Base-by-base conservation (phyloP, 2,113 vertebrate species). In the Elachura formosa region DNA sequence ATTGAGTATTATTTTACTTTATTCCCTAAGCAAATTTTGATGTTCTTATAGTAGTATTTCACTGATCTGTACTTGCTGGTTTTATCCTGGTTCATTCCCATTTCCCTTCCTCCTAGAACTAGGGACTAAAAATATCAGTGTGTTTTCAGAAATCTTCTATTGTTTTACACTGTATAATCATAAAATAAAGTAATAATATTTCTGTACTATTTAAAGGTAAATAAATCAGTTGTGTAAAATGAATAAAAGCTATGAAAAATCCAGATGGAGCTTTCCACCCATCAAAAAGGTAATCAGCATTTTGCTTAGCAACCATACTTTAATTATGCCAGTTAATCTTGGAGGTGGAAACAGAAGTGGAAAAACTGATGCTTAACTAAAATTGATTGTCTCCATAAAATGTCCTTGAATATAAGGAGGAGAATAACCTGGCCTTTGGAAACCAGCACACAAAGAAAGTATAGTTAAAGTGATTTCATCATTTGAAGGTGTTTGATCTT, bases 291-390 rank as follows among this genome's bases (percentile, higher is more conserved):
- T 90, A 95, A 96, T 96, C 59, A 95, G 26, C 79, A 87, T 89
- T 97, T 97, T 97, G 83, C 89, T 96, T 95, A 96, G 89, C 92
- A 94, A 94, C 68, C 18, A 49, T 61, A 29, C 38, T 92, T 97
- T 95, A 94, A 97, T 97, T 96, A 94, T 55, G 20, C 31, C 85
- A 75, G 78, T 94, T 96, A 96, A 97, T 82, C 54, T 90, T 95
- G 38, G 66, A 94, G 79, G 90, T 91, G 40, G 96, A 95, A 94
- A 84, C 49, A 78, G 77, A 64, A 86, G 34, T 72, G 26, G 68
- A 84, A 97, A 91, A 74, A 90, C 74, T 94, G 84, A 63, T 62
- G 71, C 69, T 95, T 94, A 95, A 95, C 87, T 95, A 77, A 95
- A 96, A 95, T 93, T 95, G 85, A 97, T 83, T 89, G 91, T 96